A percentile compares a stretch with the other conserved stretches of the same genome.
Evolutionary conservation across 2,888 invertebrate genomes (phyloP).

Genomic region (Eurois occulta): DNA sequence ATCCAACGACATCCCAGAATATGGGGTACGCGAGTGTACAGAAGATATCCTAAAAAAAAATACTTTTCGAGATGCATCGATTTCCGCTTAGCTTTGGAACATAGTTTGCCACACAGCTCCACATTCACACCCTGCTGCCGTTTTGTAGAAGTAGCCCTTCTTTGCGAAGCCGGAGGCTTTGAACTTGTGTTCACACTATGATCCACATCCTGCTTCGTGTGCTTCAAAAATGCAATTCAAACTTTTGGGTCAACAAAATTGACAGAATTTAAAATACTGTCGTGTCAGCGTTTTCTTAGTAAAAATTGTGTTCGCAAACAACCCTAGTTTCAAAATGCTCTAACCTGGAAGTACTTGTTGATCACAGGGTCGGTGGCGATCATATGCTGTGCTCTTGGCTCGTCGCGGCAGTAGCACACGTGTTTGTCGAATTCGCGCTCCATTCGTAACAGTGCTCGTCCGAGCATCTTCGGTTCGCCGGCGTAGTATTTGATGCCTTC

Average conservation of each 20-base stretch:
- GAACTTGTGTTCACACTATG: background rate
- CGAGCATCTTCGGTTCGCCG: constrained; percentile 96
- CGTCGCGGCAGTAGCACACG: constrained; percentile 96
- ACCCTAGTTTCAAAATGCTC: constrained; percentile 24
- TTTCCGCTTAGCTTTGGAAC: background rate
- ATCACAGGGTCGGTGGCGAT: constrained; percentile 93
- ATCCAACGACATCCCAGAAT: no score
- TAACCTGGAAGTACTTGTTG: constrained; percentile 95
- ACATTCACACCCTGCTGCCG: background rate
- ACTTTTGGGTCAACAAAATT: background rate
- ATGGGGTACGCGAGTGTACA: no score
- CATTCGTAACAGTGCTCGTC: constrained; percentile 96
- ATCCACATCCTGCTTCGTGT: background rate
- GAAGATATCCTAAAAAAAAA: no score
- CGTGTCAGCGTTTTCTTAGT: background rate
- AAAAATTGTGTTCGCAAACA: background rate
- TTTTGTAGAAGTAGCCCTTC: background rate
- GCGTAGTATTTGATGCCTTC: constrained; percentile 98
- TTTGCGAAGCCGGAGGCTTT: background rate
- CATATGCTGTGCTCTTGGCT: constrained; percentile 95
- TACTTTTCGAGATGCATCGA: no score
- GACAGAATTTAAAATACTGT: background rate
- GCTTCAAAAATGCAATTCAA: background rate
- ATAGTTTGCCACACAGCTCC: background rate
- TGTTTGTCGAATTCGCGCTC: constrained; percentile 98